Evolutionary conservation across 2,113 vertebrate genomes (phyloP), one percentile per base, ranked within the genome.

Genomic region (Nesospiza acunhae): DNA sequence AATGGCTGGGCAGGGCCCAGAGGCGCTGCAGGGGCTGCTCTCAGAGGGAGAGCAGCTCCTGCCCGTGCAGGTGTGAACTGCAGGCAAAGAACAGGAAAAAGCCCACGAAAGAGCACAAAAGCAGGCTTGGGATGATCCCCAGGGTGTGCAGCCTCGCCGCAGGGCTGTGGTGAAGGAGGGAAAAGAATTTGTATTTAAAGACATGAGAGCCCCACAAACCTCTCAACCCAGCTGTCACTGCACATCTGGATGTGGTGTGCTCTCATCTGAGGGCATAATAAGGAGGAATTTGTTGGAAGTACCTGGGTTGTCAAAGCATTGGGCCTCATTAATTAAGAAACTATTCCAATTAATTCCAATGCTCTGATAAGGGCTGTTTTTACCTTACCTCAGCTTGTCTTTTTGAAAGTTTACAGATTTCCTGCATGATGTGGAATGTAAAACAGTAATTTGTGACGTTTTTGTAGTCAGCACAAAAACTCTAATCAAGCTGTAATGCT

Each of bases 401-500:
- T 72, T 59, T 35, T 70, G 44, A 66, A 67, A 80, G 28, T 59
- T 53, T 87, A 72, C 84, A 87, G 56, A 21, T 37, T 87, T 55
- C 0, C 10, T 70, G 41, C 66, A 14, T 68, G 84, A 72, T 1
- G 3, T 41, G 47, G 63, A 66, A 91, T 83, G 27, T 23, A 78
- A 91, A 37, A 46, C 47, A 49, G 44, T 41, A 84, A 94, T 93
- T 88, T 88, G 85, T 47, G 55, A 91, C 47, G 67, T 59, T 70
- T 41, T 44, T 68, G 22, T 37, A 75, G 87, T 41, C 64, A 72
- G 73, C 90, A 87, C 39, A 87, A 92, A 95, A 88, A 41, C 17
- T 9, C 52, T 90, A 67, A 96, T 95, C 73, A 49, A 75, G 76
- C 60, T 78, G 47, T 56, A 96, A 92, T 75, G 79, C 26, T 94